Percentiles rank a stretch among this genome's conserved stretches.
These are phyloP conservation scores for Slavum lentiscoides DNA, from an alignment of 2,888 invertebrate genomes.

Conservation along the genomic window DNA sequence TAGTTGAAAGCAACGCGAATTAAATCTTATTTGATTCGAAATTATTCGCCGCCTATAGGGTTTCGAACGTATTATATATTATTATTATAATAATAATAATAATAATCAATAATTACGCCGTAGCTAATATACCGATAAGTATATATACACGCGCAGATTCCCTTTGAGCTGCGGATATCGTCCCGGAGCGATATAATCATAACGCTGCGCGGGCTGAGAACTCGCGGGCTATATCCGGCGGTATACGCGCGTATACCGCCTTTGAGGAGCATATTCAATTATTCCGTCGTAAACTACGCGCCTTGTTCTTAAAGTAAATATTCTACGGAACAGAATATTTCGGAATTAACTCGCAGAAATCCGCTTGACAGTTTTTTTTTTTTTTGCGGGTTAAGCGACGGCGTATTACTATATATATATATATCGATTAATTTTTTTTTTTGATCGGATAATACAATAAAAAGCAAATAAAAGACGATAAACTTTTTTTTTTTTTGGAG, in stretches of 20 bases:
- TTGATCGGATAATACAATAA: neutral
- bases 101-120: neutral
- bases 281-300: slow-evolving; percentile 1
- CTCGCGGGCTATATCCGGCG: neutral
- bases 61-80: neutral
- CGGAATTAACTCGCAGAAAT: neutral
- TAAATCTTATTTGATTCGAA: neutral
- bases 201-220: neutral
- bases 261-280: slow-evolving; percentile 32
- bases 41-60: neutral
- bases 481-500: neutral
- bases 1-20: no score
- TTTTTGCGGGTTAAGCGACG: no score
- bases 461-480: neutral
- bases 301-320: no score
- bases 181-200: slow-evolving; percentile 31
- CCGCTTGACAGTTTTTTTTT: no score
- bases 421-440: no score
- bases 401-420: no score
- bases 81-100: no score
- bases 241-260: neutral
- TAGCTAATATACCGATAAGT: neutral
- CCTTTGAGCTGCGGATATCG: slow-evolving; percentile 16
- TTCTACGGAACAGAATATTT: no score
- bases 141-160: neutral